These are phyloP conservation scores for Malurus splendens DNA, from an alignment of 2,797 vertebrate species.

Conservation along the genomic window DNA sequence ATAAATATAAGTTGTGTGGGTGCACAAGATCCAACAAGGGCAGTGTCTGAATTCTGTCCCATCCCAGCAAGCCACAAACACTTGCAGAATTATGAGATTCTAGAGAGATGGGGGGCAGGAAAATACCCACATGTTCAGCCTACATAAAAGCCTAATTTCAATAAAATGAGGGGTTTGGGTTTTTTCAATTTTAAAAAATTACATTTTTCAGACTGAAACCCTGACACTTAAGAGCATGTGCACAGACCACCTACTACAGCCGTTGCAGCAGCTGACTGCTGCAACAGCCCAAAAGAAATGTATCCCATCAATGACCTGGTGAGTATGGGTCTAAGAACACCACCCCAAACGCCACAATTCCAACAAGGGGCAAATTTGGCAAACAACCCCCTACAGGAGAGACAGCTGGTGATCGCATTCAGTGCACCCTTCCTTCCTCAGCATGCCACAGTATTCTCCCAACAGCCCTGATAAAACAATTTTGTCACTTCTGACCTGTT, in stretches of 20 bases:
- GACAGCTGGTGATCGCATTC: background rate
- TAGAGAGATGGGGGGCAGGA: rapidly evolving
- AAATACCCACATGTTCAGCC: background rate
- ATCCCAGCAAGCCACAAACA: background rate
- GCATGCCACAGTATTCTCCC: too few relatives aligned
- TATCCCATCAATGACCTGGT: rapidly evolving
- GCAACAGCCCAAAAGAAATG: background rate
- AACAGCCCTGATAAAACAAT: background rate
- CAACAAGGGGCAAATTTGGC: background rate
- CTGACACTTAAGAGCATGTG: background rate
- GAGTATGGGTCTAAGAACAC: background rate
- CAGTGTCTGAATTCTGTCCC: background rate
- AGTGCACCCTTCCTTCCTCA: background rate
- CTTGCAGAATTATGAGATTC: background rate
- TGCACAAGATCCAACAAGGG: background rate
- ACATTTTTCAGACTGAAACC: background rate
- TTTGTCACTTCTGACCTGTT: background rate
- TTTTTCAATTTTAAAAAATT: background rate
- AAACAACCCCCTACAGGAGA: background rate
- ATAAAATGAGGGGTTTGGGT: rapidly evolving
- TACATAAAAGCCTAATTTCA: background rate
- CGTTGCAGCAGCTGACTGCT: background rate
- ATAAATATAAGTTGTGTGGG: background rate
- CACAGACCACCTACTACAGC: background rate
- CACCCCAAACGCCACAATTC: background rate